A percentile compares a stretch with the other conserved stretches of the same genome.
phyloP scores from a whole-genome alignment of 2,888 invertebrate genomes.

The Brachycybe producta region DNA sequence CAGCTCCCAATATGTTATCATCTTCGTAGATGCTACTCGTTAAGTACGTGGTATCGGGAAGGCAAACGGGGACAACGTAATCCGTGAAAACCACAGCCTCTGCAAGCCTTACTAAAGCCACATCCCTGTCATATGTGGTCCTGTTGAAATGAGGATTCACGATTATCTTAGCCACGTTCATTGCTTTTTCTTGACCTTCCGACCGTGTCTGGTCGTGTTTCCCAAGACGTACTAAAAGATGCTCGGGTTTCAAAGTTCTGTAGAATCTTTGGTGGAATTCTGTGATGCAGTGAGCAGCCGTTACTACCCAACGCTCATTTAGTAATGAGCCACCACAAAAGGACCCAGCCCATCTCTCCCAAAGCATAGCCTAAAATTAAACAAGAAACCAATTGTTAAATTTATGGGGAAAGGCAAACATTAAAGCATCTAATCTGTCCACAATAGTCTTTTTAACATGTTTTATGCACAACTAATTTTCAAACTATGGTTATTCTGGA shows the following conservation, averaged over 20 bases:
- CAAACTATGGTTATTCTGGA: background rate
- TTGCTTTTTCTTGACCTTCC: slow-evolving; percentile 23
- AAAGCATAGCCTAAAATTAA: slow-evolving; percentile 25
- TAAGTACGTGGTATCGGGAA: slow-evolving; percentile 18
- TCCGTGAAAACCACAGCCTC: slow-evolving; percentile 23
- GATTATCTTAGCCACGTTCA: slow-evolving; percentile 22
- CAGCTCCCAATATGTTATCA: slow-evolving; percentile 22
- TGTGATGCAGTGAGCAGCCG: slow-evolving; percentile 27
- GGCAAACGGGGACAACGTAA: slow-evolving; percentile 25
- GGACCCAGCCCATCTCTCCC: slow-evolving; percentile 23
- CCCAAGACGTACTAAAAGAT: slow-evolving; percentile 24
- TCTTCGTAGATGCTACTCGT: slow-evolving; percentile 9
- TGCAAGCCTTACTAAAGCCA: slow-evolving; percentile 24
- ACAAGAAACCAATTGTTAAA: background rate
- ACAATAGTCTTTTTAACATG: no score
- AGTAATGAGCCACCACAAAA: slow-evolving; percentile 27
- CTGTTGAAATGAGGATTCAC: slow-evolving; percentile 24
- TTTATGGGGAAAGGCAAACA: background rate
- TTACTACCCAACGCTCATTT: slow-evolving; percentile 26
- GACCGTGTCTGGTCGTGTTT: slow-evolving; percentile 24
- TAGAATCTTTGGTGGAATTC: slow-evolving; percentile 15
- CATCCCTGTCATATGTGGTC: slow-evolving; percentile 27
- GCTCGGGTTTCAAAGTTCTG: slow-evolving; percentile 3
- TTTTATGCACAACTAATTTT: background rate
- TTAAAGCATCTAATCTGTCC: no score